phyloP scores from a whole-genome alignment of 2,113 vertebrate species.

The Motacilla alba region DNA sequence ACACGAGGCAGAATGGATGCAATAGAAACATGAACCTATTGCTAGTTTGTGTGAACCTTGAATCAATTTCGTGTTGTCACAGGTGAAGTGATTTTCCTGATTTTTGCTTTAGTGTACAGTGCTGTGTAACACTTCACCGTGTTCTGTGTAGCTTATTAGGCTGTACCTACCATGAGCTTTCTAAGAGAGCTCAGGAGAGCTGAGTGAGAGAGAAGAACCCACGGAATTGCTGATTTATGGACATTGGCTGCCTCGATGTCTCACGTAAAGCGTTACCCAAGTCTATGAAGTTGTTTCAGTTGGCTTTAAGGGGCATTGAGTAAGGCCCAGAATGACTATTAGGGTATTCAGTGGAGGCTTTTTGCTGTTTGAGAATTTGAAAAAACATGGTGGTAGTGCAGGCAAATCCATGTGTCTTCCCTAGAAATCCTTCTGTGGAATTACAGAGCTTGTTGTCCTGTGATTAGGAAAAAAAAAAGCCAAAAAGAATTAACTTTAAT shows the following conservation, averaged over 20 bases:
- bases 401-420: neutral
- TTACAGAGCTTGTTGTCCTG: neutral
- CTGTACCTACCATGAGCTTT: neutral
- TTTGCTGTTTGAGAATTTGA: neutral
- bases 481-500: neutral
- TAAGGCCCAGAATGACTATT: neutral
- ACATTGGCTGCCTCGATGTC: neutral
- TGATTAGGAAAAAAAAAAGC: too few species aligned
- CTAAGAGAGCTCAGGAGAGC: neutral
- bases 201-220: neutral
- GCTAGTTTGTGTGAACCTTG: neutral
- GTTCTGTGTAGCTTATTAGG: neutral
- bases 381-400: neutral
- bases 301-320: neutral
- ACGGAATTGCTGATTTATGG: neutral
- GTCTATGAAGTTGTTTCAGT: neutral
- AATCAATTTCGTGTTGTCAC: neutral
- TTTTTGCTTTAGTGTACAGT: neutral
- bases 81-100: neutral
- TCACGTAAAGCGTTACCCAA: fast-evolving
- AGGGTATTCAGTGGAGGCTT: neutral
- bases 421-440: neutral
- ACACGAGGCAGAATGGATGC: neutral
- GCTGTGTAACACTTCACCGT: neutral
- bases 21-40: neutral